phyloP scores from a whole-genome alignment of 2,888 invertebrate genomes.

The Allophyes oxyacanthae region DNA sequence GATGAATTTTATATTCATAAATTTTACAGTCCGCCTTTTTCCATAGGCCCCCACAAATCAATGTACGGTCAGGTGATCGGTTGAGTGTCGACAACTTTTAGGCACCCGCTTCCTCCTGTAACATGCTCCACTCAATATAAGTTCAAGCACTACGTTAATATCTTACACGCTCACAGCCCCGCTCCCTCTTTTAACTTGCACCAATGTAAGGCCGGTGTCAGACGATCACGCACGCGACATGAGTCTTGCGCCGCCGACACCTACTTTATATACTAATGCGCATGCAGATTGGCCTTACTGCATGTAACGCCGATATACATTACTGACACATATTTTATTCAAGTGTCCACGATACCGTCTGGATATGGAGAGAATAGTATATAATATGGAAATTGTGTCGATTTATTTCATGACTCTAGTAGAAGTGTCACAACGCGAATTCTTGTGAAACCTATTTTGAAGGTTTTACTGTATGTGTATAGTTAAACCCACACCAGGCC shows the following conservation, averaged over 20 bases:
- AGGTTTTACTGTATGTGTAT: not conserved
- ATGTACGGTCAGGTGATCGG: no score
- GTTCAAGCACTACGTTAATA: no score
- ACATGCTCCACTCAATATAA: no score
- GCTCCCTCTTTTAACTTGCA: not conserved
- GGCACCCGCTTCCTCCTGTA: no score
- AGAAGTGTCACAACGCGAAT: not conserved
- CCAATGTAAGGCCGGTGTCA: not conserved
- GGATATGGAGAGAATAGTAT: constrained; percentile 5
- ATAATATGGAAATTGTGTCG: constrained; percentile 6
- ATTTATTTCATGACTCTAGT: constrained; percentile 8
- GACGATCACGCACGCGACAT: constrained; percentile 37
- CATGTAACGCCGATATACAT: constrained; percentile 37
- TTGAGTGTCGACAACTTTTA: no score
- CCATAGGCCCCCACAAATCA: no score
- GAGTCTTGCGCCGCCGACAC: constrained; percentile 37
- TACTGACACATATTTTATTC: not conserved
- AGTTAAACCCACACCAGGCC: no score
- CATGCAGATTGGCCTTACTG: constrained; percentile 39
- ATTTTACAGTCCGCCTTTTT: no score
- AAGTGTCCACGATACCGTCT: no score
- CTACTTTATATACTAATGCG: constrained; percentile 44
- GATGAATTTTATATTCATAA: no score
- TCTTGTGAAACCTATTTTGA: not conserved
- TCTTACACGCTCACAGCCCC: not conserved